These are phyloP conservation scores for Syngnathus scovelli DNA, from an alignment of 2,113 vertebrate species.

Conservation along the genomic window DNA sequence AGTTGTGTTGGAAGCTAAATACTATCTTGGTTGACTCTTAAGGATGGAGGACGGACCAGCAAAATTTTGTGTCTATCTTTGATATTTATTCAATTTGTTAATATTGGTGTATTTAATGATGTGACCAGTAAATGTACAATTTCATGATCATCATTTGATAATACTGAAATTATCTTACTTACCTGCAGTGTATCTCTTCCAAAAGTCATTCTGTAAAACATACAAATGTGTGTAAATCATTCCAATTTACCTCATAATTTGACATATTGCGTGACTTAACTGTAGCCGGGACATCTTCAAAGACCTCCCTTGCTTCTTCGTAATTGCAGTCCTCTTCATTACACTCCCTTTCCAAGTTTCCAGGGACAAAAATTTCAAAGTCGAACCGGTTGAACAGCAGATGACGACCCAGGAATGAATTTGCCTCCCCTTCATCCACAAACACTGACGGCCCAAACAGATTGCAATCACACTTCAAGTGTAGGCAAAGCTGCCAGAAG, in stretches of 20 bases:
- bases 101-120: background rate
- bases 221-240: background rate
- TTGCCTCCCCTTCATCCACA: conserved; percentile 78
- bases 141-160: background rate
- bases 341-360: conserved; percentile 90
- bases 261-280: conserved; percentile 66
- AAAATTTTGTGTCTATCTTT: too few species aligned
- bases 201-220: conserved; percentile 77
- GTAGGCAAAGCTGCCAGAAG: background rate
- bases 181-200: conserved; percentile 81
- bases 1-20: too few species aligned
- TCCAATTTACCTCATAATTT: background rate
- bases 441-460: conserved; percentile 72
- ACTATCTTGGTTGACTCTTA: too few species aligned
- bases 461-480: background rate
- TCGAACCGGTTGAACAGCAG: conserved; percentile 90
- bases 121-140: background rate
- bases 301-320: conserved; percentile 91
- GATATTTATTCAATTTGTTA: too few species aligned
- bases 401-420: conserved; percentile 80
- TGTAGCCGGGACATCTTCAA: conserved; percentile 79
- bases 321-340: conserved; percentile 87
- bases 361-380: conserved; percentile 84
- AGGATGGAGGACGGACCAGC: too few species aligned
- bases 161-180: conserved; percentile 30